Evolutionary conservation across 1,140 invertebrate genomes (phyloP).

Genomic region (Meloidogyne chitwoodi): DNA sequence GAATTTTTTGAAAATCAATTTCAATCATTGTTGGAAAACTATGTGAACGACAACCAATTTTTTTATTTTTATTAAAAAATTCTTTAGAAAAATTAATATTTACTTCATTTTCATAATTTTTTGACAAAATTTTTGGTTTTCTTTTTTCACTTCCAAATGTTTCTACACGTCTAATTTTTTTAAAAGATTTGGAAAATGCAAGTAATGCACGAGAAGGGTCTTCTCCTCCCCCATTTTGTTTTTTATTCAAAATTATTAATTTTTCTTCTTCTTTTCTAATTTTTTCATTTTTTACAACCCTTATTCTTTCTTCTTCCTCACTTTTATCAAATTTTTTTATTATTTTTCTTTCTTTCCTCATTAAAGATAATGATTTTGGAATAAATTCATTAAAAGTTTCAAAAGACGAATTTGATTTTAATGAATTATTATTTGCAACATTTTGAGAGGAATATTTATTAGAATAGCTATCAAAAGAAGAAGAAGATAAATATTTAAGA

Average conservation of each 20-base stretch:
- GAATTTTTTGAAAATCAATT: not conserved
- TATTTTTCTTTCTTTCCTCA: not conserved
- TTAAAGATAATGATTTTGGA: not conserved
- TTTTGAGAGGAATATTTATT: not conserved
- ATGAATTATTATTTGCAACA: too few species aligned
- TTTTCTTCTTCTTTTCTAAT: not conserved
- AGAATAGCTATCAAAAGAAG: not conserved
- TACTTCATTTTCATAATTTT: not conserved
- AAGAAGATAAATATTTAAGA: not conserved
- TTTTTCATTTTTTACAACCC: not conserved
- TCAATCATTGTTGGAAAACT: not conserved
- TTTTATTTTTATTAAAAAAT: not conserved
- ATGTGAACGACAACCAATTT: not conserved
- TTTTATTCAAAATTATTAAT: not conserved
- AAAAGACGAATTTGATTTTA: not conserved
- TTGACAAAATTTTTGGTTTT: not conserved
- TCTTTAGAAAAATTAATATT: not conserved
- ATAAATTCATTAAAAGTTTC: not conserved
- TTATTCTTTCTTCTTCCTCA: not conserved
- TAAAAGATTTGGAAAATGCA: conserved; percentile 55
- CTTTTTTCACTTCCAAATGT: conserved; percentile 13
- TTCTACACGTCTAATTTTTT: conserved; percentile 50
- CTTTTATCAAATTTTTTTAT: not conserved
- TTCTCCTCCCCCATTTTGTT: not conserved
- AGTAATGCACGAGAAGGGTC: conserved; percentile 37